Conservation (phyloP, 2,888 invertebrate genomes). For the Lamproptera curius region DNA sequence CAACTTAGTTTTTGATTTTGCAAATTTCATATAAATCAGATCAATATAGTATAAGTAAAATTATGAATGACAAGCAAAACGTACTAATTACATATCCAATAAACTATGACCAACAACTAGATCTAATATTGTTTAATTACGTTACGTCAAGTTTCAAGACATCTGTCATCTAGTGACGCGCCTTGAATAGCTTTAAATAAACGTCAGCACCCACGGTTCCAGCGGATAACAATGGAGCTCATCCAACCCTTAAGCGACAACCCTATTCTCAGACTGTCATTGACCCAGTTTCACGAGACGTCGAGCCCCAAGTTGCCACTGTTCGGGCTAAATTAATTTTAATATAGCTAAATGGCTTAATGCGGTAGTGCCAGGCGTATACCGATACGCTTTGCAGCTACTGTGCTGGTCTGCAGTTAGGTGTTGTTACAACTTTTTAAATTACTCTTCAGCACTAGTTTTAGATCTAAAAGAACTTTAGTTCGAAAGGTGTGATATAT, state of each 20-base stretch:
- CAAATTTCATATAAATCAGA: no score
- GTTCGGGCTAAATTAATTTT: slow-evolving; percentile 55
- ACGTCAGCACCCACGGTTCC: slow-evolving; percentile 20
- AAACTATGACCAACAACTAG: slow-evolving; percentile 3
- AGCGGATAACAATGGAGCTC: slow-evolving; percentile 55
- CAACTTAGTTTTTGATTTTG: no score
- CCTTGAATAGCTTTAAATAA: slow-evolving; percentile 26
- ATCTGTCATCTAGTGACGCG: slow-evolving; percentile 24
- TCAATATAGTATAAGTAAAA: no score
- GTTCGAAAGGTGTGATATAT: no score
- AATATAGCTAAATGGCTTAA: slow-evolving; percentile 49
- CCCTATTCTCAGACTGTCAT: slow-evolving; percentile 72
- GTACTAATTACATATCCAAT: neutral
- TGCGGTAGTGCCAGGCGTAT: slow-evolving; percentile 21
- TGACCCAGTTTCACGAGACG: slow-evolving; percentile 60
- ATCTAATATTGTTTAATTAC: slow-evolving; percentile 13
- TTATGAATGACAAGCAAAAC: no score
- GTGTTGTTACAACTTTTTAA: slow-evolving; percentile 10
- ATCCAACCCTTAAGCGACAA: slow-evolving; percentile 60
- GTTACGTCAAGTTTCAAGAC: slow-evolving; percentile 6
- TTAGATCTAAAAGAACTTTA: no score
- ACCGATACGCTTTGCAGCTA: slow-evolving; percentile 4
- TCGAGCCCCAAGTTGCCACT: slow-evolving; percentile 22
- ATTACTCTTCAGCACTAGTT: neutral
- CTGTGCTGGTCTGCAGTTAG: no score